These are phyloP conservation scores for Rhea americana DNA, from an alignment of 2,113 vertebrate genomes.

Conservation along the genomic window DNA sequence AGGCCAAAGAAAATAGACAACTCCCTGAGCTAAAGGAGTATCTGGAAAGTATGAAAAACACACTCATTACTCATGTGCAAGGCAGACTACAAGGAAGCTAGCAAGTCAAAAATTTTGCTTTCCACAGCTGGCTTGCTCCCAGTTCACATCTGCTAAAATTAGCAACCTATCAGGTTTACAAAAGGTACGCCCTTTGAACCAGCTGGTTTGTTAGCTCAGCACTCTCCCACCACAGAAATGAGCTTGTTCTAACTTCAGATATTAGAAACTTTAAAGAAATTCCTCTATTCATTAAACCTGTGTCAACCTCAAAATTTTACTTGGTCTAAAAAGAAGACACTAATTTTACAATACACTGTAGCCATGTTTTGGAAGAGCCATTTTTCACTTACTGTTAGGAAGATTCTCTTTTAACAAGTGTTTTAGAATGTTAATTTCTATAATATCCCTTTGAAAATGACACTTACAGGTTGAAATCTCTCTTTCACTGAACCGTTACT, in stretches of 20 bases:
- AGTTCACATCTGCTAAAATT: constrained; percentile 43
- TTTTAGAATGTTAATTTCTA: not conserved
- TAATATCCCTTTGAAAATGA: constrained; percentile 16
- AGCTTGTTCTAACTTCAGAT: not conserved
- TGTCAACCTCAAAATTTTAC: not conserved
- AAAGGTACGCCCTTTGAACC: not conserved
- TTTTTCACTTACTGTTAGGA: not conserved
- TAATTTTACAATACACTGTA: not conserved
- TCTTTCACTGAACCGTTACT: constrained; percentile 19
- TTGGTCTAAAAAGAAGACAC: not conserved
- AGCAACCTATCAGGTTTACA: constrained; percentile 27
- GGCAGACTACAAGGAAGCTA: constrained; percentile 25
- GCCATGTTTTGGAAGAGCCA: not conserved
- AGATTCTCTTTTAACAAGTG: not conserved
- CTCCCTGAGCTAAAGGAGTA: not conserved
- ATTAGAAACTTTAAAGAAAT: not conserved
- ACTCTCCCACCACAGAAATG: constrained; percentile 8
- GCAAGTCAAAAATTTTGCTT: constrained; percentile 15
- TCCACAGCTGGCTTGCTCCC: constrained; percentile 16
- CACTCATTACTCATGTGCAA: not conserved
- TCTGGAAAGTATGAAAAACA: not conserved
- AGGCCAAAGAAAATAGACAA: not conserved
- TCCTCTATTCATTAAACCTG: not conserved
- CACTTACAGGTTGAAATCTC: not conserved
- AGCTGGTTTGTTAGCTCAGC: constrained; percentile 20